Conservation (phyloP, 2,113 vertebrate species). For the Caloenas nicobarica region DNA sequence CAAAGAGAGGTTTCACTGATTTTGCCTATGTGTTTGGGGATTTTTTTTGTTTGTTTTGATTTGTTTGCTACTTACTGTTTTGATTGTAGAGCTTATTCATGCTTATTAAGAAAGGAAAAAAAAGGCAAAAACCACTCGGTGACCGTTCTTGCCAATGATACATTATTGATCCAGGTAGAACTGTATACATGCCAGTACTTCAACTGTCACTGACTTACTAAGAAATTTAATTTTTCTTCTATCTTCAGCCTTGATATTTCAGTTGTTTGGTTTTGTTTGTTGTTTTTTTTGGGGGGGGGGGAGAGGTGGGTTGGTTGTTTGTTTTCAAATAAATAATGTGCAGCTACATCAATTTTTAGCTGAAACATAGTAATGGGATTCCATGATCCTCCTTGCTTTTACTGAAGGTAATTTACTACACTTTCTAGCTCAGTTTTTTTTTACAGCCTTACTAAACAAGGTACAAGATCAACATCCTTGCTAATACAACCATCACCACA, state of each 20-base stretch:
- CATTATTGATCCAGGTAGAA: neutral
- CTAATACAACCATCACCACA: neutral
- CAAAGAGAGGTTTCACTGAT: neutral
- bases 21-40: neutral
- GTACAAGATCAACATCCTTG: neutral
- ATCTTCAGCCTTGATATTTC: neutral
- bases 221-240: neutral
- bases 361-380: neutral
- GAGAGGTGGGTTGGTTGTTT: neutral
- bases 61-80: neutral
- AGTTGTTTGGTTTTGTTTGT: too few species aligned
- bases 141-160: neutral
- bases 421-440: neutral
- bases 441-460: neutral
- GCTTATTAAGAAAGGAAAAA: neutral
- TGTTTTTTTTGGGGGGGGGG: too few species aligned
- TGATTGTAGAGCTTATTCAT: neutral
- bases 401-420: neutral
- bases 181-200: neutral
- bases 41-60: neutral
- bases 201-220: neutral
- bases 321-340: neutral
- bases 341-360: neutral
- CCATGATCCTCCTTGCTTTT: neutral
- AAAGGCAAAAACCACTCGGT: fast-evolving